These are phyloP conservation scores for Caerostris extrusa DNA, from an alignment of 1,140 invertebrate genomes.

Conservation along the genomic window DNA sequence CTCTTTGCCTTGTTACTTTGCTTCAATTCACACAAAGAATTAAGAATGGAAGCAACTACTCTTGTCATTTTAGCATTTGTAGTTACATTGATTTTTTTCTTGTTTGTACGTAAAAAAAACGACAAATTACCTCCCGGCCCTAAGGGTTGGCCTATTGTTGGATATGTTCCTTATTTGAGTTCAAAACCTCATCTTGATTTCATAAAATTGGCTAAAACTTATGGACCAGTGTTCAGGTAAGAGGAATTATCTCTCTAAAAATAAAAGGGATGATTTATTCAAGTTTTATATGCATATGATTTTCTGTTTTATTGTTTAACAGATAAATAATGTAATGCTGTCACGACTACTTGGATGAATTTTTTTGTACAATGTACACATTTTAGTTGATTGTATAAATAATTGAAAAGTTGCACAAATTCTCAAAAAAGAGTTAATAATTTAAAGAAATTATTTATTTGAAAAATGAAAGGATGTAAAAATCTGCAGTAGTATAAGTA, in stretches of 20 bases:
- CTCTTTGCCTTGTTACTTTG: too few relatives aligned
- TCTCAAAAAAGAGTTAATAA: too few relatives aligned
- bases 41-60: not conserved
- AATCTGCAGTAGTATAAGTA: too few relatives aligned
- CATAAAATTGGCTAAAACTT: slow-evolving; percentile 57
- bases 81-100: not conserved
- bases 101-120: not conserved
- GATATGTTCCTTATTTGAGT: slow-evolving; percentile 77
- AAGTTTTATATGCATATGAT: not conserved
- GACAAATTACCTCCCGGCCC: slow-evolving; percentile 71
- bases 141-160: slow-evolving; percentile 75
- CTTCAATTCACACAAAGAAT: not conserved
- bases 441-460: too few relatives aligned
- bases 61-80: not conserved
- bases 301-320: not conserved
- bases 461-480: too few relatives aligned
- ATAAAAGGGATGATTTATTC: not conserved
- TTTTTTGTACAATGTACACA: too few relatives aligned
- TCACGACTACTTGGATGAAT: too few relatives aligned
- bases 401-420: too few relatives aligned
- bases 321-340: too few relatives aligned
- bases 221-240: slow-evolving; percentile 76
- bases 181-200: slow-evolving; percentile 57
- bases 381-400: too few relatives aligned
- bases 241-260: not conserved